These are phyloP conservation scores for Tipula vernalis DNA, from an alignment of 2,888 invertebrate species.

Conservation along the genomic window DNA sequence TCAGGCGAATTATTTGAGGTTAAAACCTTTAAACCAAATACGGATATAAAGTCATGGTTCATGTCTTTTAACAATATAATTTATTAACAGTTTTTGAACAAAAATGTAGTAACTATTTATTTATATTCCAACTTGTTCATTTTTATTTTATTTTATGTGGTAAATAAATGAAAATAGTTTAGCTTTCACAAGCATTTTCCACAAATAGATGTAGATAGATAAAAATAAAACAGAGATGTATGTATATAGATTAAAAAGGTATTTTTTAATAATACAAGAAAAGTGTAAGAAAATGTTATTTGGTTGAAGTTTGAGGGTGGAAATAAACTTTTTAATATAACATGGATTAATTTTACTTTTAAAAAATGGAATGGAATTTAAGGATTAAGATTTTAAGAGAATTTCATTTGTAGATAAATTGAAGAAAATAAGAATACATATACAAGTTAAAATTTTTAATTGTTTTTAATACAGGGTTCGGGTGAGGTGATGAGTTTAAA, in stretches of 20 bases:
- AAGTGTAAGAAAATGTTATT: background rate
- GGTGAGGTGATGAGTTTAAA: no score
- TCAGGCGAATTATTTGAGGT: background rate
- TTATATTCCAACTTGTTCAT: background rate
- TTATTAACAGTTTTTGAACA: background rate
- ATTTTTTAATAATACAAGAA: background rate
- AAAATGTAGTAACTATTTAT: background rate
- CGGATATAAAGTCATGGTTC: background rate
- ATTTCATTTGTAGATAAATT: background rate
- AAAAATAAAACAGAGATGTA: background rate
- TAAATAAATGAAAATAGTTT: background rate
- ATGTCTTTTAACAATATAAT: background rate
- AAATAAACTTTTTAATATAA: background rate
- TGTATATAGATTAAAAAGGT: background rate
- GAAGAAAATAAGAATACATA: background rate
- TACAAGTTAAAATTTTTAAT: background rate
- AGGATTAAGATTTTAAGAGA: background rate
- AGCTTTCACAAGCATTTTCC: background rate
- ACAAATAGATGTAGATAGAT: background rate
- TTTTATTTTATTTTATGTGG: background rate
- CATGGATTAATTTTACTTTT: background rate
- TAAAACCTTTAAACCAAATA: background rate
- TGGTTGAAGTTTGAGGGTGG: background rate
- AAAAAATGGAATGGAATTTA: background rate
- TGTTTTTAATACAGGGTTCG: background rate